Evolutionary conservation across 2,113 vertebrate species (phyloP).

Genomic region (Tragelaphus imberbis): DNA sequence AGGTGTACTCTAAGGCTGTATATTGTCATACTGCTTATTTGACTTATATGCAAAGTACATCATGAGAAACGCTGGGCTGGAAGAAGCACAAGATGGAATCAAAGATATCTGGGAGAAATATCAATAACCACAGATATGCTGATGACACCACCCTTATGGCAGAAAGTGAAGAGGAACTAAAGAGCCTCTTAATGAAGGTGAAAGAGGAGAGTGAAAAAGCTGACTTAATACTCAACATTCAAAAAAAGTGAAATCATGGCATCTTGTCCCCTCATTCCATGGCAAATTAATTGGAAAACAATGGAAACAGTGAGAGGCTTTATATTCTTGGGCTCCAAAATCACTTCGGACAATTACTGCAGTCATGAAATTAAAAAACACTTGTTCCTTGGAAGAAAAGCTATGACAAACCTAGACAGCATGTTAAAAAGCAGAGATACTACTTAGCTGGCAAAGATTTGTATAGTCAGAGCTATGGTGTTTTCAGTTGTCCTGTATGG

Average conservation of each 20-base stretch:
- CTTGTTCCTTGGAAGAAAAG: background rate
- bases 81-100: background rate
- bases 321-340: background rate
- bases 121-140: background rate
- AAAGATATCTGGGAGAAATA: background rate
- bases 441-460: background rate
- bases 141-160: background rate
- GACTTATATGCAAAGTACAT: background rate
- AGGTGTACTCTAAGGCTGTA: background rate
- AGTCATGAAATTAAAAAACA: background rate
- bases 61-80: background rate
- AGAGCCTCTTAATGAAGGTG: background rate
- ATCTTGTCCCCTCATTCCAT: background rate
- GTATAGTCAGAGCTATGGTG: background rate
- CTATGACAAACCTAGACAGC: background rate
- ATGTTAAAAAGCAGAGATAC: background rate
- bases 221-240: background rate
- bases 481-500: background rate
- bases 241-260: background rate
- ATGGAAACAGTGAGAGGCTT: background rate
- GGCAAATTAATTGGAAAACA: background rate
- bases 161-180: background rate
- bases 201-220: background rate
- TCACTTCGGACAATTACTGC: background rate
- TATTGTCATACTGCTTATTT: background rate